Percentiles rank a stretch among this genome's conserved stretches.
Conservation (phyloP, 2,797 vertebrate species). For the Lycodopsis pacificus region DNA sequence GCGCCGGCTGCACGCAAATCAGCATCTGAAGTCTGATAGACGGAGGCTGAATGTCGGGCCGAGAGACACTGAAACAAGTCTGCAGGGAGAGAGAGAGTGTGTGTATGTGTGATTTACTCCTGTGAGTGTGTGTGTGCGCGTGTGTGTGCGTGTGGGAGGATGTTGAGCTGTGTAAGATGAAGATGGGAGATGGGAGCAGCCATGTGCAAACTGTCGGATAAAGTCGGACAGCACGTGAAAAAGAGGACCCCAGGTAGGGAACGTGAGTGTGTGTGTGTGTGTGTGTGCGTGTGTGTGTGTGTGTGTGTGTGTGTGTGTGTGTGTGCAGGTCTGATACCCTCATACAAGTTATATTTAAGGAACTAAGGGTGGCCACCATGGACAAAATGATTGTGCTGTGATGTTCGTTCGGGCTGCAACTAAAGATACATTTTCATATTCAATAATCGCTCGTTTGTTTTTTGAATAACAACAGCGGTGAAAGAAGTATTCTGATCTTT, state of each 20-base stretch:
- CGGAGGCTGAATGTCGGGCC: background rate
- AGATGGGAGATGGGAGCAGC: slow-evolving; percentile 86
- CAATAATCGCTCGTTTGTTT: too few relatives aligned
- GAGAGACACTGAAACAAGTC: slow-evolving; percentile 32
- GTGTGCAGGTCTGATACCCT: background rate
- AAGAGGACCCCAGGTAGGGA: slow-evolving; percentile 80
- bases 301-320: background rate
- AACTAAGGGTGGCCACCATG: too few relatives aligned
- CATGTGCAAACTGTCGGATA: slow-evolving; percentile 86
- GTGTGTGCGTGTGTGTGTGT: slow-evolving; percentile 1
- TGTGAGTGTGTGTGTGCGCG: background rate
- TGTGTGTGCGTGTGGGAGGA: slow-evolving; percentile 9
- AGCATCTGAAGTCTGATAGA: slow-evolving; percentile 47
- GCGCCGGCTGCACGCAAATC: slow-evolving; percentile 44
- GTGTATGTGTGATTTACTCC: background rate
- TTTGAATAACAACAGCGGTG: too few relatives aligned
- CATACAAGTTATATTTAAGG: too few relatives aligned
- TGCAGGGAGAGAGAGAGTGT: slow-evolving; percentile 24
- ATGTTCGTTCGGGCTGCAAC: too few relatives aligned
- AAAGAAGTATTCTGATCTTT: background rate
- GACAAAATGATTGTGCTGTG: too few relatives aligned
- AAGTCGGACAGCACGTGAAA: slow-evolving; percentile 86
- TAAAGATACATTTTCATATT: too few relatives aligned
- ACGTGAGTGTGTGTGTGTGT: slow-evolving; percentile 16
- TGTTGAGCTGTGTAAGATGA: slow-evolving; percentile 31